Conservation (phyloP, 2,888 invertebrate species). For the Hipparchia semele region DNA sequence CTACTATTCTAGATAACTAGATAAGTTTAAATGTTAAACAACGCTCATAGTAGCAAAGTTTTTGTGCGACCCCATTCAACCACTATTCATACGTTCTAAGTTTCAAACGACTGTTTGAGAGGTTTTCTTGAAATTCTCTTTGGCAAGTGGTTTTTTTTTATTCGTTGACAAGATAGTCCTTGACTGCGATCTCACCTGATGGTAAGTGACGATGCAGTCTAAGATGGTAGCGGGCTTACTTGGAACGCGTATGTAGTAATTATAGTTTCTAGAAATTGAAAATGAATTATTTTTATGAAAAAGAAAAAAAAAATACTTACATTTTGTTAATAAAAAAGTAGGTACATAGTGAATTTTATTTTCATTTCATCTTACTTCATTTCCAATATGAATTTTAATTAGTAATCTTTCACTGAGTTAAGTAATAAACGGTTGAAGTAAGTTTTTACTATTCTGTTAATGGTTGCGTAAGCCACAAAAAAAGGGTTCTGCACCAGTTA, state of each 20-base stretch:
- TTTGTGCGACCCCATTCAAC: not conserved
- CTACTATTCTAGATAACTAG: constrained; percentile 10
- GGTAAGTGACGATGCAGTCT: too few species aligned
- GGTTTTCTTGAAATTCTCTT: not conserved
- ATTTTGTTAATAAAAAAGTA: not conserved
- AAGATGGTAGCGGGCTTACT: too few species aligned
- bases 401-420: not conserved
- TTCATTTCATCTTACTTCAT: not conserved
- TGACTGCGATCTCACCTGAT: too few species aligned
- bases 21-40: constrained; percentile 16
- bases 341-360: not conserved
- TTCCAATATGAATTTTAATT: constrained; percentile 1
- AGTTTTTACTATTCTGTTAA: constrained; percentile 5
- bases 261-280: too few species aligned
- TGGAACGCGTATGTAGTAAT: too few species aligned
- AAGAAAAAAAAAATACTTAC: not conserved
- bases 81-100: constrained; percentile 1
- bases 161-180: too few species aligned
- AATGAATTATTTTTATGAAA: too few species aligned
- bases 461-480: constrained; percentile 18
- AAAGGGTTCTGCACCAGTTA: constrained; percentile 26
- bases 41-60: not conserved
- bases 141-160: too few species aligned
- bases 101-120: not conserved
- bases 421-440: constrained; percentile 6